Evolutionary conservation across 2,797 vertebrate genomes (phyloP), one percentile per base, ranked within the genome.

Genomic region (Poecilia velifera): DNA sequence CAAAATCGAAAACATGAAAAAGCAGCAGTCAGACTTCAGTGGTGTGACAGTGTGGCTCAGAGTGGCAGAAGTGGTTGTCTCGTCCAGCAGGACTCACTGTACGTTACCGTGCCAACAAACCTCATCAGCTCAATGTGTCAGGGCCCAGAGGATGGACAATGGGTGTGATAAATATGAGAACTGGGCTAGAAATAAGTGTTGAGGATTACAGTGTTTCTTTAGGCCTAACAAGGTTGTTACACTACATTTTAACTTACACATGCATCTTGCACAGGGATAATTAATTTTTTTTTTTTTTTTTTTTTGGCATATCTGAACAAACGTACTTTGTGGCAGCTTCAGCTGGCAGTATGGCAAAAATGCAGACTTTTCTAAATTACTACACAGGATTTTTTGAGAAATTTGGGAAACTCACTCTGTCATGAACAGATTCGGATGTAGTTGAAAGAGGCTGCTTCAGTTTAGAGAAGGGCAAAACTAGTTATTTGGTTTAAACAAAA

Each of bases 11-110:
- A 97, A 96, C 94, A 94, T 93, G 93, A 93, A 94, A 96, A 95
- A 97, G 96, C 97, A 97, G 97, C 96, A 94, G 93, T 97, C 97
- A 92, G 96, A 97, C 96, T 96, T 93, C 93, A 97, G 96, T 97
- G 96, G 94, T 93, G 92, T 96, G 96, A 97, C 96, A 88, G 95
- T 96, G 95, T 97, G 98, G 98, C 98, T 99, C 98, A 99, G 98
- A 96, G 95, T 96, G 96, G 97, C 97, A 99, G 97, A 46, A 96
- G 97, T 95, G 94, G 95, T 90, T 68, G 28, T 90, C 87, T 92
- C 89, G 84, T 93, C 93, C 89, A 91, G 89, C 82, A 75, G 85
- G 91, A 91, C 90, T 80, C 88, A 89, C 79, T 84, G 64, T 77
- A 81, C 77, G 78, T 89, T 80, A 90, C 87, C 88, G 84, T 82